Conservation (phyloP, 2,888 invertebrate genomes). For the Microctonus hyperodae region DNA sequence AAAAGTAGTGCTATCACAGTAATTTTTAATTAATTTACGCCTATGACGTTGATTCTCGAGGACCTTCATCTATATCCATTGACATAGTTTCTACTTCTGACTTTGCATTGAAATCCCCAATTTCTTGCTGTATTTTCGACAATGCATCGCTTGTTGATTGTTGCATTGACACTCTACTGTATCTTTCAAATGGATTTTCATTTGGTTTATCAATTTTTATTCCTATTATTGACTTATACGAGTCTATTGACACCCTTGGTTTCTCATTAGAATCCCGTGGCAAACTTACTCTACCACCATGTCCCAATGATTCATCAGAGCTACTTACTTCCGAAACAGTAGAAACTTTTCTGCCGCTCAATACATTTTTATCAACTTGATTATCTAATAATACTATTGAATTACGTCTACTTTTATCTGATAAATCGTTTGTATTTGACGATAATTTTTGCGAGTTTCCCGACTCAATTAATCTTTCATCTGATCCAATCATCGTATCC, state of each 20-base stretch:
- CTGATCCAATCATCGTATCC: not conserved
- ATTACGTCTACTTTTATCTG: slow-evolving; percentile 29
- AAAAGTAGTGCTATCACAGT: slow-evolving; percentile 6
- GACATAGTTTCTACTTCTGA: slow-evolving; percentile 18
- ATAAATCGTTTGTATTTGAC: slow-evolving; percentile 1
- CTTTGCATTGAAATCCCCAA: slow-evolving; percentile 26
- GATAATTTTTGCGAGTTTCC: slow-evolving; percentile 2
- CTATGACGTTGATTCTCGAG: slow-evolving; percentile 34
- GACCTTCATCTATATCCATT: slow-evolving; percentile 20
- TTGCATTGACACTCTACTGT: slow-evolving; percentile 39
- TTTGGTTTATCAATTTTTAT: slow-evolving; percentile 46
- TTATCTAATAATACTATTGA: slow-evolving; percentile 41
- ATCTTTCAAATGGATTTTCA: slow-evolving; percentile 45
- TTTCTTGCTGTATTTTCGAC: not conserved
- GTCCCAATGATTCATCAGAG: slow-evolving; percentile 11
- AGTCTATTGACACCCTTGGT: slow-evolving; percentile 45
- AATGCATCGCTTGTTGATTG: slow-evolving; percentile 25
- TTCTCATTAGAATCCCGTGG: slow-evolving; percentile 35
- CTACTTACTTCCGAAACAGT: slow-evolving; percentile 38
- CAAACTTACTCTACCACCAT: slow-evolving; percentile 38
- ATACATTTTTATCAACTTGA: slow-evolving; percentile 35
- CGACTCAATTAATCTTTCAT: not conserved
- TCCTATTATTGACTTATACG: slow-evolving; percentile 45
- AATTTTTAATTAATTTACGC: not conserved
- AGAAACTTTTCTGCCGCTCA: slow-evolving; percentile 35